phyloP scores from a whole-genome alignment of 2,888 invertebrate species.

The Bellardia bayeri region DNA sequence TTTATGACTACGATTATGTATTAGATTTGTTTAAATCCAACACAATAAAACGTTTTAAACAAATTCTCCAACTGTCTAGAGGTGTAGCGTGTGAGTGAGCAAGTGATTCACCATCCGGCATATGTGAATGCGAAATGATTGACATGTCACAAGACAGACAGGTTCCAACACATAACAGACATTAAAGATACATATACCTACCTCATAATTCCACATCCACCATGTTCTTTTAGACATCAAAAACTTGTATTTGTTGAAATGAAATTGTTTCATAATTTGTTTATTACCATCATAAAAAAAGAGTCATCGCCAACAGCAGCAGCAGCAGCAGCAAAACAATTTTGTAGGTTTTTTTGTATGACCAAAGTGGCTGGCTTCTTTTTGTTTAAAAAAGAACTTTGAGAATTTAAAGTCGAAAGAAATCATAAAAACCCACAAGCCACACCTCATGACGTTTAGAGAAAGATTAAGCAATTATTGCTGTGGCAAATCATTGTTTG shows the following conservation, averaged over 20 bases:
- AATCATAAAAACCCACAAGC: conserved; percentile 45
- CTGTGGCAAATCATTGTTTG: conserved; percentile 44
- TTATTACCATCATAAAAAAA: conserved; percentile 55
- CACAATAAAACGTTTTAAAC: conserved; percentile 46
- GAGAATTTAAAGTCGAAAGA: conserved; percentile 2
- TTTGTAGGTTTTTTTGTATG: background rate
- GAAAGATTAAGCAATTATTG: conserved; percentile 28
- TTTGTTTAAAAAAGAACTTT: conserved; percentile 21
- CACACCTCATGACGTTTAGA: conserved; percentile 64
- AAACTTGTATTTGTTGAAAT: conserved; percentile 37
- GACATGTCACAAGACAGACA: conserved; percentile 66
- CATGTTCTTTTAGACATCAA: conserved; percentile 8
- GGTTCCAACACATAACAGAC: conserved; percentile 33
- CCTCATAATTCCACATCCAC: background rate
- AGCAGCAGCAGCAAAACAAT: conserved; percentile 22
- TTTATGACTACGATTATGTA: conserved; percentile 35
- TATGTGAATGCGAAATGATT: conserved; percentile 34
- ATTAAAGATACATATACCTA: background rate
- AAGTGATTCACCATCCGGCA: conserved; percentile 41
- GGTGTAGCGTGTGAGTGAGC: conserved; percentile 20
- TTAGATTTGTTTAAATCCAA: conserved; percentile 50
- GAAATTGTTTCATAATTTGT: conserved; percentile 66
- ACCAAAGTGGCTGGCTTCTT: conserved; percentile 38
- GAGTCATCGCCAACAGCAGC: conserved; percentile 38
- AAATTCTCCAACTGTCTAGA: conserved; percentile 35